Evolutionary conservation across 1,140 invertebrate genomes (phyloP), one percentile per base, ranked within the genome.

Genomic region (Achatina immaculata): DNA sequence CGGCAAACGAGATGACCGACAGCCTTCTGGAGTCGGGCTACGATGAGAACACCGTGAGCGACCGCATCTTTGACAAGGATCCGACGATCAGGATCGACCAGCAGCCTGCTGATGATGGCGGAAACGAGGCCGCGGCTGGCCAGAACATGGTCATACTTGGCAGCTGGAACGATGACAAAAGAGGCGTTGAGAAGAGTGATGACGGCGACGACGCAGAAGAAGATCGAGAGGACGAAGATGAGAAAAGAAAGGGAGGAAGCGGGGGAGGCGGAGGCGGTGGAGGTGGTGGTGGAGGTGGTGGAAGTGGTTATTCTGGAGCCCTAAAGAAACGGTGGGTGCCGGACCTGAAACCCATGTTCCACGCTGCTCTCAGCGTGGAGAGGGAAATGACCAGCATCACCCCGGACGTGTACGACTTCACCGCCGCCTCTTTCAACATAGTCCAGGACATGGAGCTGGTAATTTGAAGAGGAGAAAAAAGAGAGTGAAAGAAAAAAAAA

Each of bases 361-460:
- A 78, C 34, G 42, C 65, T 7, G 51, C 76, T 16, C 38, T 78
- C 6, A 28, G 34, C 40, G 31, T 78, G 21, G 40, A 34, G 34
- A 28, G 65, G 1, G 40, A 68, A 16, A 9, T 68, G 28, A n/a
- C 48, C 4, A 21, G 28, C 65, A 68, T 68, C 9, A 68, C 62
- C 0, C 76, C 76, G 0, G 76, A 78, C 48, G 76, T 78, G 2
- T 78, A 68, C 43, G 76, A 78, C 43, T 66, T 78, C 62, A 78
- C 76, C 1, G 76, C 45, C 1, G 42, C 76, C 21, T 58, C 76
- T 3, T 78, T 78, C 76, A 78, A 78, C 42, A 45, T 78, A 24
- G 65, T 78, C 0, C 58, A 78, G 40, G 76, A 78, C 38, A 66
- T 78, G 58, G 76, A 78, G n/a, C n/a, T 66, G 58, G 76, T 78